Evolutionary conservation across 1,140 invertebrate species (phyloP).

Genomic region (Diprion similis): DNA sequence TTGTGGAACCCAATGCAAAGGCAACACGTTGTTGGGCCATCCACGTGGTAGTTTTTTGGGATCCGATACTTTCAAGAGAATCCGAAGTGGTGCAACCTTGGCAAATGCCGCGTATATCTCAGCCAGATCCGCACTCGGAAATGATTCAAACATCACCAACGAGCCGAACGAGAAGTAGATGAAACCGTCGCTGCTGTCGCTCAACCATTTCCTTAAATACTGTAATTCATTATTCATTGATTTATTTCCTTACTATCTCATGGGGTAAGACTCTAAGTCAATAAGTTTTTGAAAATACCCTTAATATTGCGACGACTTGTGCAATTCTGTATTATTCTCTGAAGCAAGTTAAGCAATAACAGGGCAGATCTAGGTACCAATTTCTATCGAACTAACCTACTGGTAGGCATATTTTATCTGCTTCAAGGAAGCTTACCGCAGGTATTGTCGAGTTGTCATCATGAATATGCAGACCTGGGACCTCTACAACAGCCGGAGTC

Average conservation of each 20-base stretch:
- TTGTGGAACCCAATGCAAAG: conserved; percentile 32
- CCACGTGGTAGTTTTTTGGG: conserved; percentile 26
- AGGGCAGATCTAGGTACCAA: too few relatives aligned
- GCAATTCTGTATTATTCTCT: too few relatives aligned
- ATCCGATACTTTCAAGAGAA: conserved; percentile 36
- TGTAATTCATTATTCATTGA: conserved; percentile 22
- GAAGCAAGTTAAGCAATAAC: too few relatives aligned
- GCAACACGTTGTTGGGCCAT: conserved; percentile 33
- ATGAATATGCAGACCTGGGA: conserved; percentile 49
- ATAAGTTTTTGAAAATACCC: too few relatives aligned
- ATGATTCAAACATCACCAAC: conserved; percentile 23
- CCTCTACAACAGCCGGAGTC: conserved; percentile 46
- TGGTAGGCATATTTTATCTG: neutral
- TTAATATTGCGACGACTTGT: too few relatives aligned
- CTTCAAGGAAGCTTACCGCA: neutral
- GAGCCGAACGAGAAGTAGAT: conserved; percentile 54
- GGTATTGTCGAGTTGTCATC: conserved; percentile 12
- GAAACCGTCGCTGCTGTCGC: conserved; percentile 41
- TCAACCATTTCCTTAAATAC: conserved; percentile 41
- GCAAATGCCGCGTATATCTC: conserved; percentile 31
- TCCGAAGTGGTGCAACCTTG: conserved; percentile 38
- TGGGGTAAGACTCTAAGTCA: too few relatives aligned
- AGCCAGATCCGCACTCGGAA: conserved; percentile 22
- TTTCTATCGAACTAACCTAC: too few relatives aligned
- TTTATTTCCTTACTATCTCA: neutral